These are phyloP conservation scores for Ormyrus pomaceus DNA, from an alignment of 2,888 invertebrate genomes.

Conservation along the genomic window DNA sequence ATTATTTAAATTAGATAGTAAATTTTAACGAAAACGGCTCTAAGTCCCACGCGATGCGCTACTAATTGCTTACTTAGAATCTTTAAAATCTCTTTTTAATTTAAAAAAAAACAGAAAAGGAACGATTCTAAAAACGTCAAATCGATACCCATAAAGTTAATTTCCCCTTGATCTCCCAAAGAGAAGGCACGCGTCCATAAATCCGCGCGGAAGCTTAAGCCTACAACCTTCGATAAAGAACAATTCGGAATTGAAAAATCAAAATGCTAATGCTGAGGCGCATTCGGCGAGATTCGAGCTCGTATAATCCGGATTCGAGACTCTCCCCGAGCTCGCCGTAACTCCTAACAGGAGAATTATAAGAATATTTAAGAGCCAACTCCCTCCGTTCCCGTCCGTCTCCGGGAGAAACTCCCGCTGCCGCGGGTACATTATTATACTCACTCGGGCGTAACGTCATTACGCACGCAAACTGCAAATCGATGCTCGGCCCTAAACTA, in stretches of 20 bases:
- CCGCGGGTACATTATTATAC: background rate
- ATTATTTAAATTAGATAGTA: too few species aligned
- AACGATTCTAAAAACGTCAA: too few species aligned
- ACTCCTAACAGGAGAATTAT: conserved; percentile 15
- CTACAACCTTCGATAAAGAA: too few species aligned
- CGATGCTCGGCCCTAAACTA: background rate
- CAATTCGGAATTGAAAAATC: background rate
- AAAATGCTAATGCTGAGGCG: background rate
- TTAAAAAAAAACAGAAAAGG: too few species aligned
- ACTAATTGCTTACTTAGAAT: too few species aligned
- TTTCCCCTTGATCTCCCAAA: too few species aligned
- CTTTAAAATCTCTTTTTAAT: too few species aligned
- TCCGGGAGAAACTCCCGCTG: conserved; percentile 1
- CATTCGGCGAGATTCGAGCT: background rate
- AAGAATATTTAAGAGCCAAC: conserved; percentile 12
- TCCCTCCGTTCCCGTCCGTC: background rate
- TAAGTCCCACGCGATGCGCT: too few species aligned
- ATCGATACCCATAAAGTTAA: too few species aligned
- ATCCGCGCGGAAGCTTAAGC: too few species aligned
- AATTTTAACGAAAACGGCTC: too few species aligned
- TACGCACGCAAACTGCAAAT: conserved; percentile 38
- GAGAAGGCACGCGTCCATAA: too few species aligned
- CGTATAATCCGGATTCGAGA: conserved; percentile 7
- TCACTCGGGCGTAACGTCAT: background rate
- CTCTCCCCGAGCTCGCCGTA: background rate